Evolutionary conservation across 2,113 vertebrate genomes (phyloP).

Genomic region (Oryzias woworae): DNA sequence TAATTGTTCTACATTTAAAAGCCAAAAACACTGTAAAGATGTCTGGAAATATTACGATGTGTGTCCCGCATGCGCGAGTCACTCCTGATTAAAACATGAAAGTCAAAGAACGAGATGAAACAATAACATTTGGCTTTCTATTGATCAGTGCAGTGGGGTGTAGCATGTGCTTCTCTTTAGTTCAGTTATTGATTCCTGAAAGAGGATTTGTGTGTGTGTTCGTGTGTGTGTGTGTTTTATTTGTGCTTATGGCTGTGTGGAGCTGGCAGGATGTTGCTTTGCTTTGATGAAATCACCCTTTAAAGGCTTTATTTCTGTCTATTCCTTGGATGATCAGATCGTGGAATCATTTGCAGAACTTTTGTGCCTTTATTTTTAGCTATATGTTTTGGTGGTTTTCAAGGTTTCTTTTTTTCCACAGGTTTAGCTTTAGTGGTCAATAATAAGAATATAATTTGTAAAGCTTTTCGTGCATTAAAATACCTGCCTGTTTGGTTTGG

Average conservation of each 20-base stretch:
- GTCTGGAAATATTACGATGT: slow-evolving; percentile 27
- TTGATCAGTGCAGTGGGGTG: slow-evolving; percentile 73
- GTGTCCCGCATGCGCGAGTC: slow-evolving; percentile 40
- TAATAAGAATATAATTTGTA: slow-evolving; percentile 18
- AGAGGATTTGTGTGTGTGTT: slow-evolving; percentile 59
- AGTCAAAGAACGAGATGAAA: slow-evolving; percentile 74
- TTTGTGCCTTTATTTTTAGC: slow-evolving; percentile 40
- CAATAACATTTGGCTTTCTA: slow-evolving; percentile 76
- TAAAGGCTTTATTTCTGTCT: slow-evolving; percentile 56
- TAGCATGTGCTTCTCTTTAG: slow-evolving; percentile 76
- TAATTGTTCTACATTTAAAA: neutral
- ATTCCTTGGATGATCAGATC: slow-evolving; percentile 46
- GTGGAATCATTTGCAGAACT: slow-evolving; percentile 37
- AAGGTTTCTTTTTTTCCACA: slow-evolving; percentile 31
- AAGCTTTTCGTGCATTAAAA: too few species aligned
- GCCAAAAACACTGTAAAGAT: neutral
- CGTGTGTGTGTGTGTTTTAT: slow-evolving; percentile 49
- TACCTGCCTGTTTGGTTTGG: too few species aligned
- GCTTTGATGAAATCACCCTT: slow-evolving; percentile 63
- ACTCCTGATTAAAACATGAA: slow-evolving; percentile 67
- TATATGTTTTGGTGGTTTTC: slow-evolving; percentile 22
- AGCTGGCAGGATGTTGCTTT: slow-evolving; percentile 49
- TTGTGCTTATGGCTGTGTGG: slow-evolving; percentile 54
- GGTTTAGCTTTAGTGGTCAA: slow-evolving; percentile 55
- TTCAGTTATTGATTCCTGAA: slow-evolving; percentile 74